Evolutionary conservation across 2,888 invertebrate species (phyloP), one percentile per base, ranked within the genome.

Genomic region (Drosophila cognata): DNA sequence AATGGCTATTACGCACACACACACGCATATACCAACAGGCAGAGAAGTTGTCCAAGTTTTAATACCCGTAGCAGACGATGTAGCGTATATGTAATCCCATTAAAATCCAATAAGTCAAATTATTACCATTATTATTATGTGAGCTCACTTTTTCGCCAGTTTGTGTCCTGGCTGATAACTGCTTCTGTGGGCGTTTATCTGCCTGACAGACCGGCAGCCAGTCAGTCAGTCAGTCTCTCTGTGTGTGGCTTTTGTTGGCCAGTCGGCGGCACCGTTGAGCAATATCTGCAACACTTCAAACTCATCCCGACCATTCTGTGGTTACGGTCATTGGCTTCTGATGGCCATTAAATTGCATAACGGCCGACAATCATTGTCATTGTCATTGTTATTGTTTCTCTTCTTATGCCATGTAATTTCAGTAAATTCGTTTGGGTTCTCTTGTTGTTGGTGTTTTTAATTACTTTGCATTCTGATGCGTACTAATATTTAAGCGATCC

Each of bases 91-190:
- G 91, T 91, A 91, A 91, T 91, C 91, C 86, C 90, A 91, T 91
- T 91, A 91, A 91, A 91, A 91, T 91, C 83, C 91, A 91, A 91
- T 91, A 91, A 91, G 85, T 91, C 90, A 86, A 91, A 91, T 91
- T 91, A 91, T 91, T 84, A 90, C 80, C 89, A 90, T 91, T 91
- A 89, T 91, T 81, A 86, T 89, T 83, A 77, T 82, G 86, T 79
- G 88, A 80, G 67, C 87, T 79, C 79, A 89, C 71, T 88, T 88
- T 84, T 68, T 61, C 58, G 77, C 59, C 64, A 70, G 36, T 62
- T 57, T 65, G 50, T 63, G 73, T 74, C 55, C 75, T 41, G 67
- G 51, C 67, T 59, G 84, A 85, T 86, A 77, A 71, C 84, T 66
- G 63, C 77, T 71, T 59, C 67, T 81, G 86, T 81, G 77, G 77